Base-by-base conservation (phyloP, 2,888 invertebrate species). In the Tachystola acroxantha region DNA sequence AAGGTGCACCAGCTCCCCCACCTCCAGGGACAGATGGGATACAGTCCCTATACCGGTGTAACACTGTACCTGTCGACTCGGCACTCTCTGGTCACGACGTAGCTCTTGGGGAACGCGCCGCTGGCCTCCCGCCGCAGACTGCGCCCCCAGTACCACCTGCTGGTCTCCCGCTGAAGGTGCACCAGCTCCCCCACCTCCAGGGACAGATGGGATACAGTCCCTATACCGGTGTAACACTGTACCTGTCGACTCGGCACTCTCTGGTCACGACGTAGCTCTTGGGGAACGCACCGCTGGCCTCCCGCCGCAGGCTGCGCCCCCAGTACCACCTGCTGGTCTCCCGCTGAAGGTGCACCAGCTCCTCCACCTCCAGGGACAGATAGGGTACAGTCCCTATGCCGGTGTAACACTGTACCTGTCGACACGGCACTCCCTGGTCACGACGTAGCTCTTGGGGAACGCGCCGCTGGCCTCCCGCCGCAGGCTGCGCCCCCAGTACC, bases 311-410 rank as follows among this genome's bases (percentile, higher is more conserved):
- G 16, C 77, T 78, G 10, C 53, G 53, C 11, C 95, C 96, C 85
- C 91, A 93, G 70, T 91, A 96, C 96, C 96, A 96, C 42, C 90
- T 88, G 46, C 86, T 79, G 49, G 89, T 89, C 76, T 93, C 91
- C 46, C 90, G 85, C 51, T 89, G 74, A 45, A 94, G 75, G 57
- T 92, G 90, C 19, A 96, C 91, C 52, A 93, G 86, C 71, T 96
- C 95, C 3, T 95, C 95, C 37, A 95, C 92, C 43, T 88, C 90
- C 47, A 93, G 72, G 24, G 88, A 77, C 41, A 93, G 74, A 53
- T 80, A 80, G 30, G 56, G 48, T 13, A 29, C 30, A 0, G 62
- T 65, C 10, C 88, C 79, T 34, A 80, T 75, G 49, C 88, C 81
- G 32, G 70, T 16, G 3, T 3, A 6, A 6, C 6, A 4, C 6